phyloP scores from a whole-genome alignment of 2,888 invertebrate genomes.

The Eumerus sabulonum region DNA sequence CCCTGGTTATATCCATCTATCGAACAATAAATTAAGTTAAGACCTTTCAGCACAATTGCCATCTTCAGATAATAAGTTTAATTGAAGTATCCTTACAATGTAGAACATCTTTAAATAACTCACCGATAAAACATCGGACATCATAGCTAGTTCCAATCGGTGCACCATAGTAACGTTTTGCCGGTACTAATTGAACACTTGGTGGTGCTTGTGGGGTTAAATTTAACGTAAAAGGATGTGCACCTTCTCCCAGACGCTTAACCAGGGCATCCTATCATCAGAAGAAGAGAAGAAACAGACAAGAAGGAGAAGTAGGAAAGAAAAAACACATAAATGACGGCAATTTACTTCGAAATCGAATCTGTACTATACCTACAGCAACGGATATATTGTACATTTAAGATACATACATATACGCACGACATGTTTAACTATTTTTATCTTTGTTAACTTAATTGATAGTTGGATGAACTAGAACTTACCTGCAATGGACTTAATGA shows the following conservation, averaged over 20 bases:
- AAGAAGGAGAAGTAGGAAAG: background rate
- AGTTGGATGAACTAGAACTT: slow-evolving; percentile 45
- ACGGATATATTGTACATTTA: too few relatives aligned
- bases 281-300: slow-evolving; percentile 7
- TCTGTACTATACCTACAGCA: too few relatives aligned
- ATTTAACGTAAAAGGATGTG: slow-evolving; percentile 89
- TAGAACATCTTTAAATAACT: slow-evolving; percentile 74
- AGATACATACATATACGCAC: too few relatives aligned
- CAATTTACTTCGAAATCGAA: too few relatives aligned
- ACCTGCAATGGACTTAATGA: slow-evolving; percentile 88
- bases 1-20: too few relatives aligned
- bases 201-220: slow-evolving; percentile 92
- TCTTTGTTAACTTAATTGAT: too few relatives aligned
- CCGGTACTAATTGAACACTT: slow-evolving; percentile 93
- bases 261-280: slow-evolving; percentile 87
- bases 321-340: background rate
- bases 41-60: background rate
- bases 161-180: slow-evolving; percentile 93
- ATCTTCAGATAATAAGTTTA: slow-evolving; percentile 6
- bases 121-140: slow-evolving; percentile 91
- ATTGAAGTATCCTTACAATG: slow-evolving; percentile 16
- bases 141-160: slow-evolving; percentile 96
- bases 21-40: too few relatives aligned
- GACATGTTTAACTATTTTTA: too few relatives aligned
- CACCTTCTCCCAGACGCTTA: slow-evolving; percentile 87